These are phyloP conservation scores for Phalera bucephala DNA, from an alignment of 2,888 invertebrate genomes.

Conservation along the genomic window DNA sequence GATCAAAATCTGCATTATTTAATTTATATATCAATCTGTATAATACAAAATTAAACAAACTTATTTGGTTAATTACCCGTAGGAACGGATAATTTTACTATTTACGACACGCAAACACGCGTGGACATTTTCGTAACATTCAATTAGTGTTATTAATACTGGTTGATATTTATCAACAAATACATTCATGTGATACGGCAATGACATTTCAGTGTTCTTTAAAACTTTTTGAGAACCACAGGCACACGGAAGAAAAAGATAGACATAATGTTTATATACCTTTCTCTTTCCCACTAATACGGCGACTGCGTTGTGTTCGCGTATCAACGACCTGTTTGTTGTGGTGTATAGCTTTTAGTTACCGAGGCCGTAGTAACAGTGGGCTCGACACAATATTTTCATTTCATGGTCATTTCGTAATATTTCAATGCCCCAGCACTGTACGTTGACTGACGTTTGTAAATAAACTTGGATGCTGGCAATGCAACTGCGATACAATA, in stretches of 20 bases:
- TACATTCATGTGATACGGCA: constrained; percentile 1
- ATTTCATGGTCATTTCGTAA: constrained; percentile 77
- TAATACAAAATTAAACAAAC: too few species aligned
- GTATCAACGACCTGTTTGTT: constrained; percentile 76
- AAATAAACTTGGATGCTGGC: constrained; percentile 46
- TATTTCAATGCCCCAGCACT: constrained; percentile 60
- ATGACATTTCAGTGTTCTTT: constrained; percentile 1
- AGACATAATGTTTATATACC: constrained; percentile 63
- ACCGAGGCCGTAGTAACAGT: constrained; percentile 60
- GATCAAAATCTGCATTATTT: too few species aligned
- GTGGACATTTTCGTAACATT: too few species aligned
- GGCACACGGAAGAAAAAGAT: constrained; percentile 45
- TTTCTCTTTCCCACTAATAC: constrained; percentile 59
- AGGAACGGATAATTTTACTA: neutral
- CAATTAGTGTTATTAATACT: constrained; percentile 1
- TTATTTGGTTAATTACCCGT: too few species aligned
- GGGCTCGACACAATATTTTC: constrained; percentile 60
- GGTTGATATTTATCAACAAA: constrained; percentile 6
- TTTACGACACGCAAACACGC: neutral
- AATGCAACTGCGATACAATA: constrained; percentile 33
- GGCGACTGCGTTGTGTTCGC: constrained; percentile 50
- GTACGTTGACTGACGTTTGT: constrained; percentile 46
- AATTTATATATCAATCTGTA: too few species aligned
- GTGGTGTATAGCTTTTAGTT: constrained; percentile 53
- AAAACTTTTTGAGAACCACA: constrained; percentile 45